phyloP scores from a whole-genome alignment of 1,140 invertebrate species.

The Drosophila nannoptera region DNA sequence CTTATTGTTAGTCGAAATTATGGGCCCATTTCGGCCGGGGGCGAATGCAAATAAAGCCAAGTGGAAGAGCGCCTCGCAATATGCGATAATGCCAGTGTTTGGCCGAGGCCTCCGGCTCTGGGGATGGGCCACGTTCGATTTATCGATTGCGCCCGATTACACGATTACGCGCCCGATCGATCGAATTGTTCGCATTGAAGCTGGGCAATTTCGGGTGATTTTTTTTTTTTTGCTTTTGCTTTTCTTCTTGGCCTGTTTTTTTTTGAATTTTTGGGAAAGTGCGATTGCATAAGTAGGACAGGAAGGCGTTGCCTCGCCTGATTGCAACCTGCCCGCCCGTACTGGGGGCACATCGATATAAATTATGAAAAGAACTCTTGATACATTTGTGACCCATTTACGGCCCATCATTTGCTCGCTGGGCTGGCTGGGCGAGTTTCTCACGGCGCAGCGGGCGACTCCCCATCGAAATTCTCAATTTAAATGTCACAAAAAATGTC shows the following conservation, averaged over 20 bases:
- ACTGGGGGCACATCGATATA: constrained; percentile 39
- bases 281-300: constrained; percentile 59
- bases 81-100: constrained; percentile 43
- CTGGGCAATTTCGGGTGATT: constrained; percentile 25
- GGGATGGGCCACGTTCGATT: constrained; percentile 35
- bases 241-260: not conserved
- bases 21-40: constrained; percentile 13
- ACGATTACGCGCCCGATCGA: constrained; percentile 8
- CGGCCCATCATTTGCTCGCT: constrained; percentile 1
- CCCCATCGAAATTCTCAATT: constrained; percentile 27
- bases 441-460: constrained; percentile 10
- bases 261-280: constrained; percentile 45
- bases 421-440: not conserved
- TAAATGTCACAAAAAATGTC: constrained; percentile 56
- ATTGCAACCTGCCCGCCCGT: constrained; percentile 29
- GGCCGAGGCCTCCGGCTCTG: not conserved
- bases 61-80: constrained; percentile 13
- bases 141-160: constrained; percentile 19
- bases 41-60: constrained; percentile 49
- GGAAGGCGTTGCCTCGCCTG: constrained; percentile 25
- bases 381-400: constrained; percentile 35
- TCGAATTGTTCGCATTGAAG: constrained; percentile 16
- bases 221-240: constrained; percentile 17
- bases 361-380: constrained; percentile 54
- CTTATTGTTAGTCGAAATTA: constrained; percentile 42